Evolutionary conservation across 2,888 invertebrate species (phyloP).

Genomic region (Arge pagana): DNA sequence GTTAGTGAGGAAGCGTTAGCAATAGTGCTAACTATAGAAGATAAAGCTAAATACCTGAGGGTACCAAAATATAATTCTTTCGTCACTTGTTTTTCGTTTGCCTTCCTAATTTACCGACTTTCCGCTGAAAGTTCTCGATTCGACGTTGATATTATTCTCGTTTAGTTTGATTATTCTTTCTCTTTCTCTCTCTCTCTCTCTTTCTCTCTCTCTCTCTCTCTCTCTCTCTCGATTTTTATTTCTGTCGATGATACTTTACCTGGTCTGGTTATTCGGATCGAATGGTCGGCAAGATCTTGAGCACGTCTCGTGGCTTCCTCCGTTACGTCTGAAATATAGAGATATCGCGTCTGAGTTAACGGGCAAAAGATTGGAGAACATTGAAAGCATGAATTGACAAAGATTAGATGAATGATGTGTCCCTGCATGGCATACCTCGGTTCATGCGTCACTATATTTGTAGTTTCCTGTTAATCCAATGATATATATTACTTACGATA

Average conservation of each 20-base stretch:
- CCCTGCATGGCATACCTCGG: conserved; percentile 57
- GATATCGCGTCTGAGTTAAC: conserved; percentile 27
- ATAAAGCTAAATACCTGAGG: conserved; percentile 60
- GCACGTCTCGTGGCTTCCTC: conserved; percentile 55
- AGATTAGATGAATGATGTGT: conserved; percentile 57
- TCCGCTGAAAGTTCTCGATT: too few relatives aligned
- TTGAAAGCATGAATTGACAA: conserved; percentile 57
- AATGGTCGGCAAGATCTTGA: conserved; percentile 47
- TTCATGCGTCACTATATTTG: conserved; percentile 56
- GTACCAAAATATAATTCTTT: conserved; percentile 53
- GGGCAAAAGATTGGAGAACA: conserved; percentile 39
- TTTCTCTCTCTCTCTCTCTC: not conserved
- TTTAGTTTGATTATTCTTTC: conserved; percentile 12
- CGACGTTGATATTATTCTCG: too few relatives aligned
- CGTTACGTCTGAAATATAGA: conserved; percentile 52
- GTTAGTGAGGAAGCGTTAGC: conserved; percentile 58
- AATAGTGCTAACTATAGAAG: conserved; percentile 58
- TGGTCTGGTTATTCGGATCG: conserved; percentile 42
- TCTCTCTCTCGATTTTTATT: too few relatives aligned
- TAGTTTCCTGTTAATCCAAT: conserved; percentile 56
- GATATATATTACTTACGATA: conserved; percentile 51
- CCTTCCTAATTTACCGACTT: conserved; percentile 14
- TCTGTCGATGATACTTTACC: conserved; percentile 51
- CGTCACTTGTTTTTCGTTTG: conserved; percentile 35
- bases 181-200: too few relatives aligned